Conservation (phyloP, 1,140 invertebrate species). For the Pemphigus obesinymphae region DNA sequence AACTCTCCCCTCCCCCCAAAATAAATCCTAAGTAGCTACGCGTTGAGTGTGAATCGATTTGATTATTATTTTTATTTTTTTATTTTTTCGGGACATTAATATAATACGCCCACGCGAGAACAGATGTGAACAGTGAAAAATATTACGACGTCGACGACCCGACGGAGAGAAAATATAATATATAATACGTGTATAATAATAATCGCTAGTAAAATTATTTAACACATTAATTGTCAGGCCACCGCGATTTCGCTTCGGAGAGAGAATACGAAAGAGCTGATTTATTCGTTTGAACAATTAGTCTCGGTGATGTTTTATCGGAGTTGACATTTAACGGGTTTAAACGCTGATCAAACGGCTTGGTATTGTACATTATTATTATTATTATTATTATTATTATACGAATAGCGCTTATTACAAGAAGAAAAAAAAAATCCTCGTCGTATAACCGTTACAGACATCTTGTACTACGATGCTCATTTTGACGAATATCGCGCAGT, state of each 20-base stretch:
- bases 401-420: too few species aligned
- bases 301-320: slow-evolving; percentile 34
- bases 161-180: background rate
- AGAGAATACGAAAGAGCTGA: background rate
- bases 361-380: background rate
- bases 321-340: slow-evolving; percentile 17
- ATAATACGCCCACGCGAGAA: too few species aligned
- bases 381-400: background rate
- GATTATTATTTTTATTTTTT: too few species aligned
- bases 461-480: too few species aligned
- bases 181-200: background rate
- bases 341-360: background rate
- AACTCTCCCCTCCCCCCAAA: too few species aligned
- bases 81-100: too few species aligned
- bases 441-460: too few species aligned
- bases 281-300: slow-evolving; percentile 24
- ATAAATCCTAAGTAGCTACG: too few species aligned
- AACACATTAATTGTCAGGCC: background rate
- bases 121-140: background rate
- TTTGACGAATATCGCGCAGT: too few species aligned
- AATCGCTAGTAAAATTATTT: background rate
- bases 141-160: background rate
- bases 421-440: too few species aligned
- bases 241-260: background rate
- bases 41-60: too few species aligned